Conservation (phyloP, 1,140 invertebrate species). For the Cyphomyrmex costatus region DNA sequence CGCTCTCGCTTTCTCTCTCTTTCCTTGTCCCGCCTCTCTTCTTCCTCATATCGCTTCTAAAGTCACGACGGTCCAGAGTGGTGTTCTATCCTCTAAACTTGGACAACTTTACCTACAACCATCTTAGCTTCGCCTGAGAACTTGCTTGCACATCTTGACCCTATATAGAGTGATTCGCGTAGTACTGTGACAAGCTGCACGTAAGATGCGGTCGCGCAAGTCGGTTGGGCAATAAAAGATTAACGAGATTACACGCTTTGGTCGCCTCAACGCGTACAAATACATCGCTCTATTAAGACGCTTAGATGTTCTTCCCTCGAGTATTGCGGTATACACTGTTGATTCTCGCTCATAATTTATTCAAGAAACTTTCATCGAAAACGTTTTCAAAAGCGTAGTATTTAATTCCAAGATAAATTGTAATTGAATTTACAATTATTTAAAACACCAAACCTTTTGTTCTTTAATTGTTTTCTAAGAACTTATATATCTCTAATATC, state of each 20-base stretch:
- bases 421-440: too few species aligned
- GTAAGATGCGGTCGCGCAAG: conserved; percentile 56
- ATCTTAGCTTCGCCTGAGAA: not conserved
- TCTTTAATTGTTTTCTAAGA: not conserved
- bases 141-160: conserved; percentile 31
- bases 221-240: conserved; percentile 53
- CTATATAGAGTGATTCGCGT: conserved; percentile 49
- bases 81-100: conserved; percentile 45
- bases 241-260: conserved; percentile 47
- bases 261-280: conserved; percentile 32
- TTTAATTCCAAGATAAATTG: not conserved
- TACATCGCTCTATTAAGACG: conserved; percentile 15
- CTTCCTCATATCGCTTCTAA: conserved; percentile 18
- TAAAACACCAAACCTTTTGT: not conserved
- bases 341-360: not conserved
- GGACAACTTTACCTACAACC: conserved; percentile 45
- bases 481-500: not conserved
- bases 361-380: not conserved
- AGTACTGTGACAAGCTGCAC: conserved; percentile 37
- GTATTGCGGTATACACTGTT: not conserved
- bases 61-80: conserved; percentile 14
- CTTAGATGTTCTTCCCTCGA: not conserved
- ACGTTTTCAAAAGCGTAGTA: not conserved
- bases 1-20: conserved; percentile 29
- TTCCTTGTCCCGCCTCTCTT: not conserved